Conservation (phyloP, 2,888 invertebrate genomes). For the Oscheius onirici region DNA sequence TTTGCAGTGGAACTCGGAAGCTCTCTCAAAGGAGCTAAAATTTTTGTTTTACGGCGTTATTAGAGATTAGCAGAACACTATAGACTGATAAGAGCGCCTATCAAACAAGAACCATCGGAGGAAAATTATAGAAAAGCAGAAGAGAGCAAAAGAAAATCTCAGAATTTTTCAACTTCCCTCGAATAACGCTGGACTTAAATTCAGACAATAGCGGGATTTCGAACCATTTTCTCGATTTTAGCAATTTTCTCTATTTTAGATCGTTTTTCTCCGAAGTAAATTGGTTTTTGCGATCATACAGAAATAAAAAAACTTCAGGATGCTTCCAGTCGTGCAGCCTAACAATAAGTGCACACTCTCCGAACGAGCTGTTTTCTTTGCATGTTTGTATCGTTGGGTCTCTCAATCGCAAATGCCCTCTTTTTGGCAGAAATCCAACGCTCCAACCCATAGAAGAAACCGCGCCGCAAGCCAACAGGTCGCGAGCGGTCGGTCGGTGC, state of each 20-base stretch:
- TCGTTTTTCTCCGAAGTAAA: too few species aligned
- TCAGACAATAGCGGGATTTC: neutral
- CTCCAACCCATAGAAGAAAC: neutral
- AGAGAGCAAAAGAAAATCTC: neutral
- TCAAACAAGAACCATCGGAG: neutral
- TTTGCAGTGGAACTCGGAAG: neutral
- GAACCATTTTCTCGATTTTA: neutral
- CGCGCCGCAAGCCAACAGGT: conserved; percentile 11
- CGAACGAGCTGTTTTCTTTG: too few species aligned
- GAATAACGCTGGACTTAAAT: neutral
- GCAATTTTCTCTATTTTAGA: neutral
- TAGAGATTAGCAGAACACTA: too few species aligned
- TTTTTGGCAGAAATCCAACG: too few species aligned
- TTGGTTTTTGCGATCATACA: too few species aligned
- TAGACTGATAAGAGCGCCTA: neutral
- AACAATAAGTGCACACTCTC: neutral
- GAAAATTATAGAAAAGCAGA: neutral
- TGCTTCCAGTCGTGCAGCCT: neutral
- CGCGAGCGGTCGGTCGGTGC: conserved; percentile 19
- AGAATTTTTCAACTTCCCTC: neutral
- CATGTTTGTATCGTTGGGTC: neutral
- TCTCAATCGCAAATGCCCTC: neutral
- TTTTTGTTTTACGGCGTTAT: too few species aligned
- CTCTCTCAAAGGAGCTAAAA: neutral
- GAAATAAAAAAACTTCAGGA: too few species aligned